phyloP scores from a whole-genome alignment of 2,113 vertebrate genomes.

The Arvicanthis niloticus region DNA sequence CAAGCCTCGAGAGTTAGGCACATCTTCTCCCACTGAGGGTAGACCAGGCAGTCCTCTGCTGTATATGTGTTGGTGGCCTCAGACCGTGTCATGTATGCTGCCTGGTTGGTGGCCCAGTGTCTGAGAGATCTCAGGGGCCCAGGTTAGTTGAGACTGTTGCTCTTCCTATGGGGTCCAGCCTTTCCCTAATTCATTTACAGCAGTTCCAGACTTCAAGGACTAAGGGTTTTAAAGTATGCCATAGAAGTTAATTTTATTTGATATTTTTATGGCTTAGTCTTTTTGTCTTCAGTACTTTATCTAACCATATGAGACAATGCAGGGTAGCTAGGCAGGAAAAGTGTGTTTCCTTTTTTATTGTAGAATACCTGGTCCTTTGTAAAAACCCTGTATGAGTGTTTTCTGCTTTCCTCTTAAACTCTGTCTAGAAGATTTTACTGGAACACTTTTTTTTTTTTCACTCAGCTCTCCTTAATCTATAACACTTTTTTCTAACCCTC shows the following conservation, averaged over 20 bases:
- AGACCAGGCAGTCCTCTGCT: too few species aligned
- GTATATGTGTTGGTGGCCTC: too few species aligned
- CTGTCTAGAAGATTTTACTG: neutral
- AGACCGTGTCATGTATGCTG: too few species aligned
- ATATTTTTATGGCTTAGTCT: constrained; percentile 11
- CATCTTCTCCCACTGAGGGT: too few species aligned
- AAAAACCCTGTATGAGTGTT: neutral
- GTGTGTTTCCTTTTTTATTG: neutral
- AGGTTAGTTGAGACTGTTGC: too few species aligned
- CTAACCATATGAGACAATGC: neutral
- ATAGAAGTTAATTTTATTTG: neutral
- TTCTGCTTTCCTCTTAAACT: neutral
- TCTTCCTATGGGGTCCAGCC: too few species aligned
- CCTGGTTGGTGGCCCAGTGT: too few species aligned
- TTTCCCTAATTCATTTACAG: too few species aligned
- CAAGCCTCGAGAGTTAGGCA: too few species aligned
- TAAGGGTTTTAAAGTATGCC: neutral
- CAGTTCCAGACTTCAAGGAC: neutral
- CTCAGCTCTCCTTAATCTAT: neutral
- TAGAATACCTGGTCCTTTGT: neutral
- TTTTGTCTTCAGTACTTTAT: neutral
- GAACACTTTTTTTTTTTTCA: neutral
- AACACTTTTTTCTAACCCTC: neutral
- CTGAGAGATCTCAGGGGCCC: too few species aligned
- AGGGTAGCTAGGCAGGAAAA: neutral